These are phyloP conservation scores for Drosophila rufa DNA, from an alignment of 1,140 invertebrate genomes.

Conservation along the genomic window DNA sequence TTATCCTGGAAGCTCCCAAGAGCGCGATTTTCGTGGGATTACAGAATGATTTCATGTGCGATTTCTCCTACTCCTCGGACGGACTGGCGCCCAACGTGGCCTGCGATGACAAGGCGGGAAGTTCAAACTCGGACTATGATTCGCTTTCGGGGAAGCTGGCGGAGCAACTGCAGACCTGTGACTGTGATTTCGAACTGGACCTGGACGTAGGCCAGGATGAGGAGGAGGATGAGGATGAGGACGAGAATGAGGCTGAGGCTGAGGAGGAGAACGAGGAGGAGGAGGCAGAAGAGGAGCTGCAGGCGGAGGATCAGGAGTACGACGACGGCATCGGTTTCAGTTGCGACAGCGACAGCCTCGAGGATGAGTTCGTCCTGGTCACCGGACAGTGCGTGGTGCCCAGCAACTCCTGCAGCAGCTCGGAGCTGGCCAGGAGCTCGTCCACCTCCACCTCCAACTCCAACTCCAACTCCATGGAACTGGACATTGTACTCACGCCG, in stretches of 20 bases:
- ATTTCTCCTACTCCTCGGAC: constrained; percentile 61
- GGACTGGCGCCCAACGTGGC: constrained; percentile 10
- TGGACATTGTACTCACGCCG: constrained; percentile 64
- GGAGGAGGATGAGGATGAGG: constrained; percentile 5
- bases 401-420: constrained; percentile 63
- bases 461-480: constrained; percentile 26
- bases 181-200: constrained; percentile 61
- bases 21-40: constrained; percentile 84
- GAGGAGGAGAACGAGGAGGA: background rate
- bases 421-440: constrained; percentile 44
- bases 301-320: constrained; percentile 56
- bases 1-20: constrained; percentile 80
- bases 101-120: constrained; percentile 16
- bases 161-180: constrained; percentile 33
- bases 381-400: constrained; percentile 22
- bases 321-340: constrained; percentile 79
- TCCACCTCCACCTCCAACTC: constrained; percentile 41
- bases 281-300: constrained; percentile 2
- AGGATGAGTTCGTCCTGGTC: constrained; percentile 59
- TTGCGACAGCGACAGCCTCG: constrained; percentile 69
- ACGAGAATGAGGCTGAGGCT: background rate
- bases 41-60: constrained; percentile 73
- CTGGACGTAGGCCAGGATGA: constrained; percentile 3
- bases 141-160: constrained; percentile 12
- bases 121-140: constrained; percentile 27